A percentile compares a stretch with the other conserved stretches of the same genome.
Evolutionary conservation across 1,140 invertebrate species (phyloP).

Genomic region (Rhyacophila brunnea): DNA sequence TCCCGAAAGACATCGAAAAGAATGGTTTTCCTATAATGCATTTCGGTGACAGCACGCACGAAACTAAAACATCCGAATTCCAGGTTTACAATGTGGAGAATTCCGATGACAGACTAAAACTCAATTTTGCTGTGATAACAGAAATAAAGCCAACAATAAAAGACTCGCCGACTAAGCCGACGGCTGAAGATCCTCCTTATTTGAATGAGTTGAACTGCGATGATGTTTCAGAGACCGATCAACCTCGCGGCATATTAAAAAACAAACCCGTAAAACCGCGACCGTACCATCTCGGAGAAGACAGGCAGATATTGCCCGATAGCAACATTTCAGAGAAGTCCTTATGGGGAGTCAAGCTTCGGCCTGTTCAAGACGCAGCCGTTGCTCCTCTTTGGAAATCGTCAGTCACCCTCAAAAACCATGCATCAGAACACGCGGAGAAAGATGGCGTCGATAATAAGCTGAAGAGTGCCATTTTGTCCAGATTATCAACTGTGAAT

Average conservation of each 20-base stretch:
- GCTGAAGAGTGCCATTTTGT: too few species aligned
- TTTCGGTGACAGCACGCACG: constrained; percentile 57
- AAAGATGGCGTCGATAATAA: too few species aligned
- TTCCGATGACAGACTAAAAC: constrained; percentile 19
- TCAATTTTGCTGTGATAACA: constrained; percentile 31
- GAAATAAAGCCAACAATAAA: constrained; percentile 27
- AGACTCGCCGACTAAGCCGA: constrained; percentile 38
- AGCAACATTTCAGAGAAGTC: constrained; percentile 36
- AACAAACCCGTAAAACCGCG: constrained; percentile 69
- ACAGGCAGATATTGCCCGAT: constrained; percentile 50
- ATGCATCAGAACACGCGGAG: too few species aligned
- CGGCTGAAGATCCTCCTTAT: constrained; percentile 27
- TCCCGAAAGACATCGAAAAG: constrained; percentile 43
- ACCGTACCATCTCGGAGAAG: constrained; percentile 66
- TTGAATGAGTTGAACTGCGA: constrained; percentile 9
- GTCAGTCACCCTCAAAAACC: constrained; percentile 47
- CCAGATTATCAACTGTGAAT: background rate
- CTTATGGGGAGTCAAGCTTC: constrained; percentile 52
- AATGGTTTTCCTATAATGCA: constrained; percentile 46
- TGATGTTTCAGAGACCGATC: constrained; percentile 46
- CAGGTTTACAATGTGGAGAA: background rate
- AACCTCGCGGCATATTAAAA: constrained; percentile 67
- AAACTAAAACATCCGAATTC: constrained; percentile 35
- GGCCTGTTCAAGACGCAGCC: constrained; percentile 36
- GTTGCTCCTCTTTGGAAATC: constrained; percentile 46